Conservation (phyloP, 2,888 invertebrate genomes). For the Pseudoips prasinana region DNA sequence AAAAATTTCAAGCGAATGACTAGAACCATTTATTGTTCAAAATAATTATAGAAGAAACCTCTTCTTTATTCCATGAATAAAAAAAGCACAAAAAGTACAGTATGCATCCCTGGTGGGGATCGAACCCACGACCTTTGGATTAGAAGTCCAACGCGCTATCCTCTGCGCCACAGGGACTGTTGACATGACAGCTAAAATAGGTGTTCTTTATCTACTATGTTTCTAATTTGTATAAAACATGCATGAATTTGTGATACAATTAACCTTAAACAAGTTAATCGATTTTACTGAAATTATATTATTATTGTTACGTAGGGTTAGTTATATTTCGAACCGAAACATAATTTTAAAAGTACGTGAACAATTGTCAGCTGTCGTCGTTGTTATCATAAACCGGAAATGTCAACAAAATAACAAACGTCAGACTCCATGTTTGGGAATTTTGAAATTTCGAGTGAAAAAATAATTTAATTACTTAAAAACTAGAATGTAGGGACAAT, state of each 20-base stretch:
- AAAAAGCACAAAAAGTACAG: conserved; percentile 14
- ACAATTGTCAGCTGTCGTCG: conserved; percentile 7
- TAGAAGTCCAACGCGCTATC: conserved; percentile 95
- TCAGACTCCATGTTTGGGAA: conserved; percentile 58
- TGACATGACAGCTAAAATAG: conserved; percentile 37
- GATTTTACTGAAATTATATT: background rate
- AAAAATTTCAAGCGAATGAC: no score
- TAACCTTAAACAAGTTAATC: background rate
- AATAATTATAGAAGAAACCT: no score
- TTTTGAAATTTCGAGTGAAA: conserved; percentile 63
- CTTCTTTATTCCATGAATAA: no score
- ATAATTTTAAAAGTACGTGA: conserved; percentile 1
- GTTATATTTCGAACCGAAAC: no score
- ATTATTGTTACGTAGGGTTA: no score
- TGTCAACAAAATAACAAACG: conserved; percentile 53
- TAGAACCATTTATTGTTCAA: no score
- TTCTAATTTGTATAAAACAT: background rate
- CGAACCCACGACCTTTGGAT: conserved; percentile 95
- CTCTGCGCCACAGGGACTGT: conserved; percentile 92
- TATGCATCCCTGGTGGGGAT: conserved; percentile 90
- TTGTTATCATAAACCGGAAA: conserved; percentile 49
- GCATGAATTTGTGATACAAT: background rate
- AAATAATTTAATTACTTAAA: conserved; percentile 24
- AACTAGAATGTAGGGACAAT: conserved; percentile 32
- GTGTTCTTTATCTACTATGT: conserved; percentile 5